Evolutionary conservation across 2,797 vertebrate species (phyloP), one percentile per base, ranked within the genome.

Genomic region (Morus bassanus): DNA sequence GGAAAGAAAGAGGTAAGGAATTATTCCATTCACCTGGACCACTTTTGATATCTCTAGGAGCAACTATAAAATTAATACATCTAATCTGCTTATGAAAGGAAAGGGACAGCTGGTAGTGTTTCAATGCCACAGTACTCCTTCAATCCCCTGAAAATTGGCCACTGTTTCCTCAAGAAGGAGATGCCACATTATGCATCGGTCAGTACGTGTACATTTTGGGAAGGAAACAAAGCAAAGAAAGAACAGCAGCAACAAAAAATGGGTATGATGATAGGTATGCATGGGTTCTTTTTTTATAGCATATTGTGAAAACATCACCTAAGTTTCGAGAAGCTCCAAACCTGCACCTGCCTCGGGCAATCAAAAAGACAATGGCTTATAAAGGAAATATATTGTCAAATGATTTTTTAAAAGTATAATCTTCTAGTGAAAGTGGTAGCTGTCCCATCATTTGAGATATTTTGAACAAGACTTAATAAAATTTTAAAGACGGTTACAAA

Each of bases 131-230:
- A 35, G 13, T 28, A 6, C 3, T 59, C 33, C 31, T 89, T 46
- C 37, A 64, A 5, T 5, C 4, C 9, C 6, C 3, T 31, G 18
- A 67, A 79, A 48, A n/a, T 1, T 41, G 21, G 3, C 3, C 25
- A 30, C 1, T n/a, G 8, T 31, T 87, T 37, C 22, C 85, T 63
- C 48, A 15, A 53, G 45, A 51, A 60, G 27, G 18, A 48, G 77
- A 35, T 2, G 12, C 9, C 18, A 6, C 28, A 23, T 28, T 33
- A 19, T 54, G 24, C 4, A 0, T 41, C 27, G 9, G 18, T 57
- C 16, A 22, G 18, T 24, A 24, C 1, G 0, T 1, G 2, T 4
- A 33, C 0, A 7, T 43, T 83, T 67, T 30, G 19, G n/a, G 18
- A 74, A 75, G 13, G 6, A 48, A 79, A 16, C 8, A 35, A 41